A percentile compares a stretch with the other conserved stretches of the same genome.
Conservation (phyloP, 1,140 invertebrate genomes). For the Plectrocnemia conspersa region DNA sequence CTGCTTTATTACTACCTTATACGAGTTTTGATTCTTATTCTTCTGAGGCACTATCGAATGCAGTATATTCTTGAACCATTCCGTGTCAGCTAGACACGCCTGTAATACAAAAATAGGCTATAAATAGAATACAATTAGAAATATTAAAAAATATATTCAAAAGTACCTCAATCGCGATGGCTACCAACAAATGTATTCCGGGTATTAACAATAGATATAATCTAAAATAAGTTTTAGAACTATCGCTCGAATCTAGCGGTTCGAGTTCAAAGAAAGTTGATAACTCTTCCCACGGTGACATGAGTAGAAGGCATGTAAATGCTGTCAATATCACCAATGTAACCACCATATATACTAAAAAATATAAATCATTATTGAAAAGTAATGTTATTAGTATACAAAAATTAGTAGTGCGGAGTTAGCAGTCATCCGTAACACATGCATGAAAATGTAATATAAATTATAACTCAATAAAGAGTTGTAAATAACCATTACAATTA, state of each 20-base stretch:
- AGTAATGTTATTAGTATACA: too few relatives aligned
- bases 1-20: conserved; percentile 33
- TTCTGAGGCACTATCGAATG: conserved; percentile 26
- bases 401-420: too few relatives aligned
- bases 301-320: conserved; percentile 42
- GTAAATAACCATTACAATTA: too few relatives aligned
- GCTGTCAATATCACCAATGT: conserved; percentile 41
- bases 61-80: conserved; percentile 29
- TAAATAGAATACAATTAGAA: conserved; percentile 9
- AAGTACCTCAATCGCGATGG: conserved; percentile 46
- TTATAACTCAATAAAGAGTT: too few relatives aligned
- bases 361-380: conserved; percentile 10
- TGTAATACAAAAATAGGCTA: conserved; percentile 15
- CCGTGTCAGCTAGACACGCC: conserved; percentile 30
- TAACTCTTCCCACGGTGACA: conserved; percentile 44
- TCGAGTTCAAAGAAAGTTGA: conserved; percentile 45
- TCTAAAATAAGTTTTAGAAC: conserved; percentile 41
- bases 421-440: too few relatives aligned
- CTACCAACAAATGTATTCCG: conserved; percentile 43
- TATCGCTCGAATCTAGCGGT: conserved; percentile 34
- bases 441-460: too few relatives aligned
- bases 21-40: conserved; percentile 24
- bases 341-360: conserved; percentile 45
- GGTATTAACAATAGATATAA: conserved; percentile 46
- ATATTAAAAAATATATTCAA: conserved; percentile 2